Base-by-base conservation (phyloP, 2,797 vertebrate genomes). In the Nasua narica region DNA sequence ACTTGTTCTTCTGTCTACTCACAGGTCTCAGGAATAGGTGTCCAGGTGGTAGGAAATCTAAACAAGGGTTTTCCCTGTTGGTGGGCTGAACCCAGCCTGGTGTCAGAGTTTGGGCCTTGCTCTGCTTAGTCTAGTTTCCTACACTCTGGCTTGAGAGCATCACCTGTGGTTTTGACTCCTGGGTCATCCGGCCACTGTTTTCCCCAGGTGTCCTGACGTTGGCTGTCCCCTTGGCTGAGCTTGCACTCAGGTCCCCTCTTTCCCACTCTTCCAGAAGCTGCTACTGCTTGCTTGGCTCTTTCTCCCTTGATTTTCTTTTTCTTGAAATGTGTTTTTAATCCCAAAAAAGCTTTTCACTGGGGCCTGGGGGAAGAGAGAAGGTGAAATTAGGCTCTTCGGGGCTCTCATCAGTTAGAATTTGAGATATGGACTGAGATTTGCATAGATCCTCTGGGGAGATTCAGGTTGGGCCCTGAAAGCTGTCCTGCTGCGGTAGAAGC, bases 251-350 rank as follows among this genome's bases (percentile, higher is more conserved):
- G 19, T 58, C 50, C n/a, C 29, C 84, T 15, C 67, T 83, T 87
- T 37, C 35, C 50, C 69, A 46, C 21, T 72, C 54, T 72, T 86
- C 90, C 46, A 86, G 25, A 87, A 87, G 65, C 84, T 90, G 76
- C 23, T 87, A 14, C 93, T 93, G 43, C 72, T 94, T 95, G 43
- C 81, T 40, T 52, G 15, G 46, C 35, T 86, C 32, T 92, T 35
- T 72, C 54, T 88, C 70, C 76, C 92, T 90, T 88, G 29, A 86
- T 23, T 81, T 50, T 65, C 35, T 48, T 77, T 48, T 10, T 3
- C 27, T 32, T 54, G 50, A 94, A 79, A 81, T 87, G 58, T 54
- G 48, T 95, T 98, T 93, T 98, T 89, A 95, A 94, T 95, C 32
- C 86, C 72, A 23, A 79, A 82, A 90, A 72, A 92, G 43, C 81